phyloP scores from a whole-genome alignment of 2,113 vertebrate species.

The Spea bombifrons region DNA sequence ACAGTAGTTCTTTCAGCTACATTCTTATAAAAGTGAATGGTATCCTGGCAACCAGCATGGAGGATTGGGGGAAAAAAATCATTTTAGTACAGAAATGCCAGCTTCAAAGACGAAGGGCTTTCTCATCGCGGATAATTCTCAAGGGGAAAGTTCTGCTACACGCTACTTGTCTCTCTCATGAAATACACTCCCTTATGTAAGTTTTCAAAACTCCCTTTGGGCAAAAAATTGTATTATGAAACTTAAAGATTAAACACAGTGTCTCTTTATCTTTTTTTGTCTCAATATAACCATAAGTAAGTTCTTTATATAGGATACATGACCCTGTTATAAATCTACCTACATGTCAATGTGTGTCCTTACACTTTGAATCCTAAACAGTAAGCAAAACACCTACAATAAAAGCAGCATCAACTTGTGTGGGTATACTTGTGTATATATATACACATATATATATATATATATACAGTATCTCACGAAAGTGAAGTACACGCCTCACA shows the following conservation, averaged over 20 bases:
- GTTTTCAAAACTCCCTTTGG: constrained; percentile 44
- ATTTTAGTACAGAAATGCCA: constrained; percentile 44
- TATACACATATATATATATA: too few species aligned
- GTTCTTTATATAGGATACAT: constrained; percentile 9
- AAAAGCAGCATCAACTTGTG: too few species aligned
- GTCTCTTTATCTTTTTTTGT: constrained; percentile 42
- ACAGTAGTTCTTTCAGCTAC: constrained; percentile 30
- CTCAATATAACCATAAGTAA: constrained; percentile 13
- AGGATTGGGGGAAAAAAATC: constrained; percentile 33
- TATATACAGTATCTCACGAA: too few species aligned
- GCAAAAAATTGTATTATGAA: constrained; percentile 43
- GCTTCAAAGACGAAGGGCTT: constrained; percentile 46
- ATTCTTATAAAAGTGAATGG: constrained; percentile 34
- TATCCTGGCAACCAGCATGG: constrained; percentile 43
- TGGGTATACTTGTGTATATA: too few species aligned
- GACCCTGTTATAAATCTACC: constrained; percentile 12
- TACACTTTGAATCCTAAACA: neutral
- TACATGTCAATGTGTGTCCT: neutral
- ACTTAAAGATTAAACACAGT: constrained; percentile 38
- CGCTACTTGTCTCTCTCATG: constrained; percentile 47
- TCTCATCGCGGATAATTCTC: constrained; percentile 44
- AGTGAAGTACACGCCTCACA: too few species aligned
- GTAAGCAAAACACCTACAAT: neutral
- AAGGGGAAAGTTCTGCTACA: constrained; percentile 42
- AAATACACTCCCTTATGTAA: constrained; percentile 47